phyloP scores from a whole-genome alignment of 2,797 vertebrate species.

The Gobionotothen gibberifrons region DNA sequence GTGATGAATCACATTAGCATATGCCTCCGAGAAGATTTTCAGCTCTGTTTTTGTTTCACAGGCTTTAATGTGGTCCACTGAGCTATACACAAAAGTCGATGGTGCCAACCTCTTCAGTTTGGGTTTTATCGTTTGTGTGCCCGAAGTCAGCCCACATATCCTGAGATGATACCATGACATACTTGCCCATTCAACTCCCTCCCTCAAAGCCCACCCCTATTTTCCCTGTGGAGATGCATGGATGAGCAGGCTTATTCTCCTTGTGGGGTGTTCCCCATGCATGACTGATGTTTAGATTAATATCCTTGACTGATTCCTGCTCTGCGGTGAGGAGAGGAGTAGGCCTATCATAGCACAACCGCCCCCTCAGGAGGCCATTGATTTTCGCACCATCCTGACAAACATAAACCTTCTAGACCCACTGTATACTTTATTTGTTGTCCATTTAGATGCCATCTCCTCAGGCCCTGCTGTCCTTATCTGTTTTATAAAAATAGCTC shows the following conservation, averaged over 20 bases:
- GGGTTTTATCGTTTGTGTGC: constrained; percentile 59
- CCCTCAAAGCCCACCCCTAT: constrained; percentile 43
- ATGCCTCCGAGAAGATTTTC: constrained; percentile 40
- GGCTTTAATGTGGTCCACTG: constrained; percentile 58
- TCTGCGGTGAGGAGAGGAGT: constrained; percentile 58
- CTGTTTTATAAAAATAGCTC: constrained; percentile 21
- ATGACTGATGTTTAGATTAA: constrained; percentile 84
- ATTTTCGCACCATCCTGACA: constrained; percentile 68
- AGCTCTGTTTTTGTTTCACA: constrained; percentile 45
- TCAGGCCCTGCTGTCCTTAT: constrained; percentile 34
- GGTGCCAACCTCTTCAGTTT: constrained; percentile 61
- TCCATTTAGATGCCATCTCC: constrained; percentile 50
- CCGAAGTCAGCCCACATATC: constrained; percentile 68
- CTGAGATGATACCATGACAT: constrained; percentile 70
- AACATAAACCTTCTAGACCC: constrained; percentile 57
- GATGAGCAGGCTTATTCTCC: constrained; percentile 81
- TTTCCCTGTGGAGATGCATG: constrained; percentile 64
- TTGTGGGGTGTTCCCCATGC: constrained; percentile 82
- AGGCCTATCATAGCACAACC: constrained; percentile 61
- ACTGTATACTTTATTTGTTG: constrained; percentile 62
- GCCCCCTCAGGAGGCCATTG: constrained; percentile 69
- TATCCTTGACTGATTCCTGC: constrained; percentile 80
- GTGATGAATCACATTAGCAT: constrained; percentile 59
- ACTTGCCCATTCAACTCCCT: constrained; percentile 57
- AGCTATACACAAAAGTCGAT: constrained; percentile 55